phyloP scores from a whole-genome alignment of 2,888 invertebrate species.

The Beris morrisii region DNA sequence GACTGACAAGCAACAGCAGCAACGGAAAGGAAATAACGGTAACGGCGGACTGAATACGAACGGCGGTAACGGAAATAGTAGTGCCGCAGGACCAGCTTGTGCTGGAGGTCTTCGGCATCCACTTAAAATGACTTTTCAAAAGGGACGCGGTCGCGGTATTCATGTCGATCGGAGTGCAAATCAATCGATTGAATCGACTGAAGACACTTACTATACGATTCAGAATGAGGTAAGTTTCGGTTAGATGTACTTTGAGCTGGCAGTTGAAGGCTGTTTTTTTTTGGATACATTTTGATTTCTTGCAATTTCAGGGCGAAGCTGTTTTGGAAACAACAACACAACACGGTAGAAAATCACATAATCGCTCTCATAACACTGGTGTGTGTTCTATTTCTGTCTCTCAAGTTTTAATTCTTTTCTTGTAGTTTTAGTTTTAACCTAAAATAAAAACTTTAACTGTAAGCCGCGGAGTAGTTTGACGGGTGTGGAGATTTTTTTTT shows the following conservation, averaged over 20 bases:
- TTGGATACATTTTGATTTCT: constrained; percentile 16
- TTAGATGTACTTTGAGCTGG: constrained; percentile 14
- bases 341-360: constrained; percentile 74
- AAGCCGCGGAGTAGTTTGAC: neutral
- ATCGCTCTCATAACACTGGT: constrained; percentile 72
- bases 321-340: constrained; percentile 48
- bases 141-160: constrained; percentile 63
- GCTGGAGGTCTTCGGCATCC: constrained; percentile 60
- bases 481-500: too few species aligned
- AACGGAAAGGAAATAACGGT: constrained; percentile 40
- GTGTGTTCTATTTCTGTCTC: constrained; percentile 54
- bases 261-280: neutral
- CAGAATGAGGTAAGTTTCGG: constrained; percentile 64
- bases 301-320: constrained; percentile 59
- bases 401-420: constrained; percentile 21
- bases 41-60: constrained; percentile 38
- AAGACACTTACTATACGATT: constrained; percentile 68
- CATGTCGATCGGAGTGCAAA: constrained; percentile 53
- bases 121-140: constrained; percentile 78
- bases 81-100: constrained; percentile 5
- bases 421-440: constrained; percentile 6
- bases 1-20: constrained; percentile 41
- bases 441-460: neutral
- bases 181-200: constrained; percentile 45
- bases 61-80: constrained; percentile 36